phyloP scores from a whole-genome alignment of 2,797 vertebrate genomes.

The Myotis daubentonii region DNA sequence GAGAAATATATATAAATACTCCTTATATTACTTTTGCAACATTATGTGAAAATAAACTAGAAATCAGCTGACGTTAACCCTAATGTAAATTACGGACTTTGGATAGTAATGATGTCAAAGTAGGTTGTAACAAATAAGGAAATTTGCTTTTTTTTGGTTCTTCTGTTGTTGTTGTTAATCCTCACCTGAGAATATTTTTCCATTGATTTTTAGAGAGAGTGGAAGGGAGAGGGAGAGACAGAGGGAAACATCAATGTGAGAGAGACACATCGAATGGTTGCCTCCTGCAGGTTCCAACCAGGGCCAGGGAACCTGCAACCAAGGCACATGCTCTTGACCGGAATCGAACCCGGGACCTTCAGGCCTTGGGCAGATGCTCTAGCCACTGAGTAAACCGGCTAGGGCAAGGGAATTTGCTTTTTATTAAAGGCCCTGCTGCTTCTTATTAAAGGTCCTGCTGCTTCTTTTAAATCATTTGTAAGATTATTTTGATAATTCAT shows the following conservation, averaged over 20 bases:
- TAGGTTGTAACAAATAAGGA: neutral
- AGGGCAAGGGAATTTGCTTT: neutral
- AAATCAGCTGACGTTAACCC: neutral
- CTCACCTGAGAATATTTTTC: neutral
- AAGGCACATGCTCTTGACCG: neutral
- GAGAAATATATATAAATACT: neutral
- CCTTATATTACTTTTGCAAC: neutral
- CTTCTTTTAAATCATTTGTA: neutral
- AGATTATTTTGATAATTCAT: neutral
- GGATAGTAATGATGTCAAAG: neutral
- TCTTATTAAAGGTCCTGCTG: neutral
- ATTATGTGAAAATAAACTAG: neutral
- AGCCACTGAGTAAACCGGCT: too few species aligned
- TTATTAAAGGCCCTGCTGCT: neutral
- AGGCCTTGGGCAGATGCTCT: too few species aligned
- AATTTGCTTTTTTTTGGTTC: too few species aligned
- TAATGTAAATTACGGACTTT: neutral
- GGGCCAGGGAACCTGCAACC: neutral
- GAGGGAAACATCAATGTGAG: too few species aligned
- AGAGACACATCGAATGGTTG: too few species aligned
- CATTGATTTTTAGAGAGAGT: neutral
- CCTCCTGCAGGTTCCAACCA: too few species aligned
- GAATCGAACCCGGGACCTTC: too few species aligned
- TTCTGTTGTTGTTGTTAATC: neutral
- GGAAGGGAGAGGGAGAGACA: neutral